A percentile compares a stretch with the other conserved stretches of the same genome.
Evolutionary conservation across 2,888 invertebrate genomes (phyloP).

Genomic region (Hyppa rectilinea): DNA sequence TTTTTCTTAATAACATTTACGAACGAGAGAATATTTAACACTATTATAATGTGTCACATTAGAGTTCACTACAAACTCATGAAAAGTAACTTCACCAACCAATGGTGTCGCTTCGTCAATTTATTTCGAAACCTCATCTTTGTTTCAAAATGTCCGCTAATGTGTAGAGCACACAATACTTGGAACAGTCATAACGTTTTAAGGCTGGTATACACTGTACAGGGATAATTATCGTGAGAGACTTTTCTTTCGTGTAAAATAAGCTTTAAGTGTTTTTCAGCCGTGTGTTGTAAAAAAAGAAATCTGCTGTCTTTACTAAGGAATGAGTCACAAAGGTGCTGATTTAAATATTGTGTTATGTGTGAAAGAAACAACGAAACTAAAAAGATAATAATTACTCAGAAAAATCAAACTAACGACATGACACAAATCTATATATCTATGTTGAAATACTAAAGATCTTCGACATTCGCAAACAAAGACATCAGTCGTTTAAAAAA

Average conservation of each 20-base stretch:
- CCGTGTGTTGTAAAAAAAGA: neutral
- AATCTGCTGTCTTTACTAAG: neutral
- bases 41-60: slow-evolving; percentile 2
- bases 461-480: too few relatives aligned
- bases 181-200: slow-evolving; percentile 53
- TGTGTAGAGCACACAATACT: slow-evolving; percentile 59
- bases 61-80: slow-evolving; percentile 39
- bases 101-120: slow-evolving; percentile 62
- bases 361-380: too few relatives aligned
- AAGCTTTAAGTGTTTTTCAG: neutral
- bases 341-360: too few relatives aligned
- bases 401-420: too few relatives aligned
- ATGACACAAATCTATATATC: too few relatives aligned
- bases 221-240: slow-evolving; percentile 60
- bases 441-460: too few relatives aligned
- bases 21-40: neutral
- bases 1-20: slow-evolving; percentile 2
- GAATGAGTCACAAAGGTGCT: too few relatives aligned
- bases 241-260: slow-evolving; percentile 21
- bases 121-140: slow-evolving; percentile 72
- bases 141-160: slow-evolving; percentile 72
- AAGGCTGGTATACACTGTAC: slow-evolving; percentile 51
- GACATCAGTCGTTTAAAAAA: too few relatives aligned
- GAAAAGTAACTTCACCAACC: slow-evolving; percentile 40
- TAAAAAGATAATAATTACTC: too few relatives aligned